Conservation (phyloP, 1,140 invertebrate genomes). For the Akabosia matsudoensis region DNA sequence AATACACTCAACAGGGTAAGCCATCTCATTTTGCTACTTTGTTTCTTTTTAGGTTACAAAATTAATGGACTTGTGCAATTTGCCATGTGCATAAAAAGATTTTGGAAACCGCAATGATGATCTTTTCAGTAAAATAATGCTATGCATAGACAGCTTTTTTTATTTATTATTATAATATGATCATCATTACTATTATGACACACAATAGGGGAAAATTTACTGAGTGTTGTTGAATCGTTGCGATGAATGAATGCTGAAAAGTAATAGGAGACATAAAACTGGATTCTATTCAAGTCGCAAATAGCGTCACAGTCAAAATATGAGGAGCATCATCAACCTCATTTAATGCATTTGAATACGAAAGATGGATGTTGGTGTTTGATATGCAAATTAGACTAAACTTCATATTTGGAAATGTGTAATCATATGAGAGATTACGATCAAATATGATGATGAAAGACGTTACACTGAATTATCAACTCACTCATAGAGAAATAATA, state of each 20-base stretch:
- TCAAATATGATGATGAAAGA: slow-evolving; percentile 19
- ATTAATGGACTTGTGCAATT: slow-evolving; percentile 15
- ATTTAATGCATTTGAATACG: background rate
- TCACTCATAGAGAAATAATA: slow-evolving; percentile 15
- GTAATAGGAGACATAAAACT: background rate
- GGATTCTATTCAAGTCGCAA: background rate
- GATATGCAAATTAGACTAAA: slow-evolving; percentile 15
- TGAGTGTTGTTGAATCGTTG: background rate
- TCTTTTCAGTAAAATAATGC: background rate
- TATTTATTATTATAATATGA: background rate
- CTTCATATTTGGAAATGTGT: slow-evolving; percentile 15
- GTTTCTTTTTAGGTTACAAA: background rate
- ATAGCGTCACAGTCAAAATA: background rate
- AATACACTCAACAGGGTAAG: too few relatives aligned
- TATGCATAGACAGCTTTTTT: background rate
- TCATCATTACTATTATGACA: background rate
- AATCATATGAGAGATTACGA: slow-evolving; percentile 21
- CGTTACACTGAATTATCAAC: slow-evolving; percentile 18
- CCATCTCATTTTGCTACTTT: too few relatives aligned
- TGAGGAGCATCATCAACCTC: background rate
- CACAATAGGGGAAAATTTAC: background rate
- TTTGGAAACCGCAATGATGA: background rate
- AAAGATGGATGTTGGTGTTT: slow-evolving; percentile 3
- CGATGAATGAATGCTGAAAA: background rate
- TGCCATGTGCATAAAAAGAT: background rate